Conservation (phyloP, 2,113 vertebrate genomes). For the Xerus inauris region DNA sequence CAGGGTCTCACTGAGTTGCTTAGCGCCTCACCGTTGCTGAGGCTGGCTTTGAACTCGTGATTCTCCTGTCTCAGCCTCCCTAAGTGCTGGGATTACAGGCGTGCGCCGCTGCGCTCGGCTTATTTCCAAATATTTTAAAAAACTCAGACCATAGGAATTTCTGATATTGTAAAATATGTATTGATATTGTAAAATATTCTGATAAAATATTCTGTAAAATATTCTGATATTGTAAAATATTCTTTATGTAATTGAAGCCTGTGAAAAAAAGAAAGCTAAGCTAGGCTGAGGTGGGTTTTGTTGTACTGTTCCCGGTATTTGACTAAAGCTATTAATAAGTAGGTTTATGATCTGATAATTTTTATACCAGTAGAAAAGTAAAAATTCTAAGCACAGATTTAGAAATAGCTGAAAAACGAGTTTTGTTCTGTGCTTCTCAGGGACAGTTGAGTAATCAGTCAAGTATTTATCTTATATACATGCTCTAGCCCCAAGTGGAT, state of each 20-base stretch:
- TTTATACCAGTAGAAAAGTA: neutral
- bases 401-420: neutral
- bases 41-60: too few relatives aligned
- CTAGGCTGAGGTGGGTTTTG: neutral
- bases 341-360: conserved; percentile 19
- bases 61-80: too few relatives aligned
- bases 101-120: too few relatives aligned
- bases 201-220: too few relatives aligned
- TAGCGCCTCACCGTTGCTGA: too few relatives aligned
- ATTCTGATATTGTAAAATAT: conserved; percentile 27
- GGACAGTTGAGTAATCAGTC: neutral
- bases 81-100: too few relatives aligned
- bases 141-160: conserved; percentile 19
- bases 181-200: conserved; percentile 12
- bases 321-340: neutral
- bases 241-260: neutral
- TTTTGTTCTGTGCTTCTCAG: neutral
- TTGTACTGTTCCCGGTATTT: neutral
- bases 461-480: neutral
- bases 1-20: too few relatives aligned
- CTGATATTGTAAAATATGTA: conserved; percentile 9
- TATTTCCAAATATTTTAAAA: too few relatives aligned
- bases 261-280: conserved; percentile 17
- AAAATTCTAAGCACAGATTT: conserved; percentile 45
- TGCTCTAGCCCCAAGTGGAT: neutral